Evolutionary conservation across 2,797 vertebrate genomes (phyloP).

Genomic region (Mycteria americana): DNA sequence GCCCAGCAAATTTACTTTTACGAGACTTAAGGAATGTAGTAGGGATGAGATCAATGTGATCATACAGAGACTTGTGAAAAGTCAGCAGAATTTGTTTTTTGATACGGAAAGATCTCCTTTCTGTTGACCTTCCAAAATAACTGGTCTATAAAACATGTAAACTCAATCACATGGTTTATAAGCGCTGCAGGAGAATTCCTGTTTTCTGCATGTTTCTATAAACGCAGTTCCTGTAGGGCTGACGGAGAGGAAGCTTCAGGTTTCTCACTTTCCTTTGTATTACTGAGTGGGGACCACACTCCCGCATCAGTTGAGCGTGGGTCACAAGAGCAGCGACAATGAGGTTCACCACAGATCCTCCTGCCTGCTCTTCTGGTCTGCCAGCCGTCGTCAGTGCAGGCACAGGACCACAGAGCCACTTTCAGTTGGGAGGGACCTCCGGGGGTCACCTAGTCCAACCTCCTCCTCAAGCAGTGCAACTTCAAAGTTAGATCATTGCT

Average conservation of each 20-base stretch:
- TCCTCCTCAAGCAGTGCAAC: not conserved
- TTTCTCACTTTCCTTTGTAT: slow-evolving; percentile 35
- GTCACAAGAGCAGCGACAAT: not conserved
- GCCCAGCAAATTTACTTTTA: not conserved
- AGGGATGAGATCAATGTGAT: not conserved
- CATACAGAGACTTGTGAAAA: not conserved
- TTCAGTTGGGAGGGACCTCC: not conserved
- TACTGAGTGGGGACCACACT: not conserved
- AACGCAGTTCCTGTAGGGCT: not conserved
- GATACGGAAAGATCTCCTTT: not conserved
- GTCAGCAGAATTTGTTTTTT: not conserved
- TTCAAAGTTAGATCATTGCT: not conserved
- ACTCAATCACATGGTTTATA: not conserved
- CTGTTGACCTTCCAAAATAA: not conserved
- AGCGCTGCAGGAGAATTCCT: not conserved
- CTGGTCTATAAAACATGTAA: not conserved
- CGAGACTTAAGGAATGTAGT: not conserved
- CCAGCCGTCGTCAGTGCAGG: not conserved
- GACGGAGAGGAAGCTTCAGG: not conserved
- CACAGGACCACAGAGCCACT: not conserved
- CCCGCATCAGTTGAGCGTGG: not conserved
- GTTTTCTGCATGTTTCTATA: not conserved
- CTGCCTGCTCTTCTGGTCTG: not conserved
- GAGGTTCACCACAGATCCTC: slow-evolving; percentile 13
- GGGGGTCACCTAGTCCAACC: not conserved